These are phyloP conservation scores for Planiliza haematocheilus DNA, from an alignment of 2,113 vertebrate species.

Conservation along the genomic window DNA sequence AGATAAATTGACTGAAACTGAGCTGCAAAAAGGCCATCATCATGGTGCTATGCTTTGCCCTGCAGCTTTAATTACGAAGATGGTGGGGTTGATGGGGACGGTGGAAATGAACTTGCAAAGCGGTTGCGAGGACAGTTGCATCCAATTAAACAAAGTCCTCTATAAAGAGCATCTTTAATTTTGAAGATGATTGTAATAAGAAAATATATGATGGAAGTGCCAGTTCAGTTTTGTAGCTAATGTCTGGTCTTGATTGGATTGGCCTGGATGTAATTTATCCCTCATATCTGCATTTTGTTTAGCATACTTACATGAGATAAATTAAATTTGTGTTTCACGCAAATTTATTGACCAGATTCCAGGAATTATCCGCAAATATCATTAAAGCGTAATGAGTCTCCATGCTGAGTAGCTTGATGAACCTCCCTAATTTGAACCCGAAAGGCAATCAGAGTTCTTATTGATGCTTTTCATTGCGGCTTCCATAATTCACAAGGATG, in stretches of 20 bases:
- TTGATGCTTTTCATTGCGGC: slow-evolving; percentile 38
- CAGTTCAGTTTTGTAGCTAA: not conserved
- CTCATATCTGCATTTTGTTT: slow-evolving; percentile 4
- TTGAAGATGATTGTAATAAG: not conserved
- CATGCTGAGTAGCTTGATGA: slow-evolving; percentile 59
- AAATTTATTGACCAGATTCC: slow-evolving; percentile 58
- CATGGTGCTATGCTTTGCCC: not conserved
- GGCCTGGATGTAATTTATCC: slow-evolving; percentile 7
- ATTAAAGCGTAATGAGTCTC: slow-evolving; percentile 59
- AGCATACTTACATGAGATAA: slow-evolving; percentile 28
- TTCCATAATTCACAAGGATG: slow-evolving; percentile 45
- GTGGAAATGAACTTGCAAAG: not conserved
- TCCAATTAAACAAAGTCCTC: not conserved
- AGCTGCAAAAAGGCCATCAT: not conserved
- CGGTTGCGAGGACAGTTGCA: not conserved
- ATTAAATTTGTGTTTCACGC: slow-evolving; percentile 31
- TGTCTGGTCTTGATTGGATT: not conserved
- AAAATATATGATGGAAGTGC: slow-evolving; percentile 7
- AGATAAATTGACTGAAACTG: not conserved
- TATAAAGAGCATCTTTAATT: slow-evolving; percentile 6
- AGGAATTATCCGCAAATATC: slow-evolving; percentile 45
- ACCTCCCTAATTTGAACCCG: slow-evolving; percentile 37
- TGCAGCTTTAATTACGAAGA: not conserved
- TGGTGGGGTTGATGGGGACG: no score
- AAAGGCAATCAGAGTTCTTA: slow-evolving; percentile 41